Base-by-base conservation (phyloP, 1,140 invertebrate species). In the Drosophila yakuba region DNA sequence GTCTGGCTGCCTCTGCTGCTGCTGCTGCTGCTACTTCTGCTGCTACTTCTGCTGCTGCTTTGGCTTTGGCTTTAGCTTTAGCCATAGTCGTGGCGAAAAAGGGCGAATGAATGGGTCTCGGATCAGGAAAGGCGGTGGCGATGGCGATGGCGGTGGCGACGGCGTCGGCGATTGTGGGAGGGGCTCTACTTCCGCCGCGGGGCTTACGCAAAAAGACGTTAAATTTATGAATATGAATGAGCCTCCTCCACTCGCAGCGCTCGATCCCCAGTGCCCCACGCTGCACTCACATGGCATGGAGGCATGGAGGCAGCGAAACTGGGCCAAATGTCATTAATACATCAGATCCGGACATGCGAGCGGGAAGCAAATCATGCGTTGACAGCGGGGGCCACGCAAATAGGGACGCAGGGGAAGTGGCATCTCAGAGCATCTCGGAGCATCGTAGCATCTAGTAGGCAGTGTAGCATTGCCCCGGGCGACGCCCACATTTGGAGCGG, bases 211-310 rank as follows among this genome's bases (percentile, higher is more conserved):
- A 82, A 82, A 85, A 74, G 52, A 78, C 74, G 58, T 86, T 75
- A 83, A 78, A 89, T 89, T 89, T 89, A 89, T 89, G 84, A 89
- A 89, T 89, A 84, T 89, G 85, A 89, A 90, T 89, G 85, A 89
- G 80, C 43, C 38, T 32, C 47, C 47, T 50, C 47, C 47, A 15
- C 25, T 4, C 48, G 54, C 38, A 61, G 77, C 41, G 41, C 20
- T 48, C 25, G 28, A 63, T 61, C 51, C 62, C 66, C 60, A 10
- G 11, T 36, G 74, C 73, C 78, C 62, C 79, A 83, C 63, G 36
- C 41, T 62, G 58, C 68, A 61, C 47, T 60, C 41, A 15, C 23
- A 38, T 44, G 50, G 28, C 47, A n/a, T 43, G 41, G 35, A 32
- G 50, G 28, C 47, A n/a, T 43, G 41, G 35, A 32, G 59, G 58